Evolutionary conservation across 2,113 vertebrate genomes (phyloP), one percentile per base, ranked within the genome.

Genomic region (Euleptes europaea): DNA sequence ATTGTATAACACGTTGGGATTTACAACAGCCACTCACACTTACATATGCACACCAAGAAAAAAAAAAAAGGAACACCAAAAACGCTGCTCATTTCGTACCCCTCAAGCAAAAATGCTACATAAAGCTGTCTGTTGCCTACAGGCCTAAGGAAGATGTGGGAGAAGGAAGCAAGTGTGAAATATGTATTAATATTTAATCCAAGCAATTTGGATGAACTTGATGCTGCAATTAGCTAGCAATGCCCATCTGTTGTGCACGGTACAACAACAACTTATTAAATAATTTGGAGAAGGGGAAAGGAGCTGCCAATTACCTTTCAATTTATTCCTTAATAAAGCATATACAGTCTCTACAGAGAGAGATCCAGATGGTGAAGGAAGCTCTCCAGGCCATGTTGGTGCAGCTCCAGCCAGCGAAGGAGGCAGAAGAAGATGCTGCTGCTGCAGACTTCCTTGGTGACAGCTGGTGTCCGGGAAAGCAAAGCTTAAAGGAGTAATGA

Each of bases 111-210:
- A 90, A 86, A 73, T 69, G 84, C 67, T 89, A 86, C 91, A 91
- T 88, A 88, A 89, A 83, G 84, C 83, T 86, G 11, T 35, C 89
- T 90, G 81, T 88, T 90, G 88, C 90, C 85, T 92, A 77, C 75
- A 66, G 82, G 86, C 88, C 80, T 90, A 5, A 17, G 38, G 72
- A 40, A 66, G 28, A 51, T 40, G 40, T 21, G 38, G 51, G 80
- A 73, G 84, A 83, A 26, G 1, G 78, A 90, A 85, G 86, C 63
- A 92, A 93, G 83, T 93, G 91, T 93, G 92, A 97, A 91, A 82
- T 92, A 88, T 88, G 78, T 93, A 89, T 97, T 96, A 97, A 97
- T 98, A 97, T 97, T 98, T 96, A 97, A 97, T 97, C 95, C 90
- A 90, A 93, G 95, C 93, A 94, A 95, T 97, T 96, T 96, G 95